These are phyloP conservation scores for Campylomormyrus numenius DNA, from an alignment of 2,113 vertebrate species.

Conservation along the genomic window DNA sequence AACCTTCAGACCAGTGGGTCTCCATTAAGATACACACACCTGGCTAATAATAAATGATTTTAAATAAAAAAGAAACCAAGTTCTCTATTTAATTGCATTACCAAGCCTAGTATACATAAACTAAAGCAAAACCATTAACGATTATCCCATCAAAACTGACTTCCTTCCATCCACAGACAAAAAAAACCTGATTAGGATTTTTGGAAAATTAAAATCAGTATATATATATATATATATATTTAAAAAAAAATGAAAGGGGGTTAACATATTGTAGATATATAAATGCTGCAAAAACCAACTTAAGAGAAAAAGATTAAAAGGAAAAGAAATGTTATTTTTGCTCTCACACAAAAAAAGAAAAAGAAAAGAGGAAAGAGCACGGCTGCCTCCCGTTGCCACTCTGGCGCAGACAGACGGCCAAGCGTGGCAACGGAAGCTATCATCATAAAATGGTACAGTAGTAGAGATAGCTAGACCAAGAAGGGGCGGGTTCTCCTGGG, in stretches of 20 bases:
- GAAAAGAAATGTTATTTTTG: constrained; percentile 52
- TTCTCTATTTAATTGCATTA: constrained; percentile 38
- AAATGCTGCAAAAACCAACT: constrained; percentile 84
- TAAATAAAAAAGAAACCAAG: constrained; percentile 20
- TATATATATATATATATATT: constrained; percentile 52
- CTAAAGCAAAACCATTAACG: constrained; percentile 29
- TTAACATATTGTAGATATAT: constrained; percentile 51
- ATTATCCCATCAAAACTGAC: constrained; percentile 41
- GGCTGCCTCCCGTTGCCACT: constrained; percentile 91
- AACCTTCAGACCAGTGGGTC: constrained; percentile 51
- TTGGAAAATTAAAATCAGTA: constrained; percentile 57
- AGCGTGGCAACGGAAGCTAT: constrained; percentile 98
- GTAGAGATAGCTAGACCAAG: constrained; percentile 99
- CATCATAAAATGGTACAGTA: constrained; percentile 99
- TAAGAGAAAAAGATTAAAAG: constrained; percentile 71
- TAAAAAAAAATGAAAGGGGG: constrained; percentile 44
- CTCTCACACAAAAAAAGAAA: constrained; percentile 59
- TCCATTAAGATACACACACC: constrained; percentile 44
- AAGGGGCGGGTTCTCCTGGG: constrained; percentile 94
- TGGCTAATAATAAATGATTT: constrained; percentile 36
- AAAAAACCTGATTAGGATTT: constrained; percentile 73
- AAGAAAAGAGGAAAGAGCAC: constrained; percentile 50
- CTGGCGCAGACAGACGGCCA: constrained; percentile 61
- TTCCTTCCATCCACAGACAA: constrained; percentile 92
- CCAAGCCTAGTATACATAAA: constrained; percentile 47